phyloP scores from a whole-genome alignment of 2,113 vertebrate genomes.

The Nothoprocta perdicaria region DNA sequence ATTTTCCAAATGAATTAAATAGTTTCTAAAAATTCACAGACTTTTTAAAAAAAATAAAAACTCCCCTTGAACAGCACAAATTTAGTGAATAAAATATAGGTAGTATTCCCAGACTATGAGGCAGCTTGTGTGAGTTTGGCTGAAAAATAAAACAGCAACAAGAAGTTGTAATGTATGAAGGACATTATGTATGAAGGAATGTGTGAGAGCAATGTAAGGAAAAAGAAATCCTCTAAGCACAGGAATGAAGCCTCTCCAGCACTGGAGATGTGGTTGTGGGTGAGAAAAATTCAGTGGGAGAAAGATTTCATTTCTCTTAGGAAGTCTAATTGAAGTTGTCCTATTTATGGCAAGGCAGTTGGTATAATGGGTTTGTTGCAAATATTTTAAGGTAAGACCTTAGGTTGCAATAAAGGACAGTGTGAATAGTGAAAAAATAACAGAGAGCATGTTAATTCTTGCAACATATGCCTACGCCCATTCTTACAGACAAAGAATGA shows the following conservation, averaged over 20 bases:
- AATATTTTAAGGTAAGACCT: constrained; percentile 28
- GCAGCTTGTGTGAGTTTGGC: neutral
- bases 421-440: neutral
- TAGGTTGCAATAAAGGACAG: neutral
- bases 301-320: constrained; percentile 43
- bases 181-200: no score
- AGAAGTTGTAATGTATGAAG: neutral
- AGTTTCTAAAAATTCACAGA: neutral
- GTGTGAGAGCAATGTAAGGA: neutral
- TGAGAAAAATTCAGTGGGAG: neutral
- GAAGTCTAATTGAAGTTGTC: constrained; percentile 34
- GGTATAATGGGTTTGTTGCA: neutral
- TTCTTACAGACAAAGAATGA: neutral
- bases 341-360: constrained; percentile 59
- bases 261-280: neutral
- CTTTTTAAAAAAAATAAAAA: no score
- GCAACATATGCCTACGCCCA: neutral
- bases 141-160: neutral
- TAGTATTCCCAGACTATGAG: neutral
- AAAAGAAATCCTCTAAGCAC: neutral
- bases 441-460: neutral
- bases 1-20: neutral
- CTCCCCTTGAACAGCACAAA: neutral
- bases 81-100: neutral
- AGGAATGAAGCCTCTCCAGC: neutral